Evolutionary conservation across 2,888 invertebrate species (phyloP), one percentile per base, ranked within the genome.

Genomic region (Hirtodrosophila duncani): DNA sequence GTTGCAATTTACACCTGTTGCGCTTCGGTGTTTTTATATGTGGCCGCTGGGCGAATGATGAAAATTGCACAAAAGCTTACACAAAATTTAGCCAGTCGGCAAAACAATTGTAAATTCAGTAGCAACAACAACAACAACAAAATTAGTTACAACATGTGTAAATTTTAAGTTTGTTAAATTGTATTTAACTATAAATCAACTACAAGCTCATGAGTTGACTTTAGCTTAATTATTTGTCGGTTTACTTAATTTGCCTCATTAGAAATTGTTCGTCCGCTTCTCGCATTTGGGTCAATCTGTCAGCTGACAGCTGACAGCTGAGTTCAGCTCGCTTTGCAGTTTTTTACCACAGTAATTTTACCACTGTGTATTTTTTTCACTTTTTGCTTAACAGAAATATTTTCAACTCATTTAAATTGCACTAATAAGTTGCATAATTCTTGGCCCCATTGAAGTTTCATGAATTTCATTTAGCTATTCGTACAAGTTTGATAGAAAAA

Each of bases 171-270:
- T 55, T 46, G 72, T 57, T 80, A 75, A 75, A 75, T 67, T 80
- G 81, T 81, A 75, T 75, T 81, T 75, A 75, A 75, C 81, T 75
- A 75, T 67, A 81, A 75, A 75, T 81, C 81, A 75, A 75, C 81
- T 75, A 81, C 65, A 63, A 71, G 77, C 77, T 75, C 79, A 81
- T 74, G 65, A 71, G 70, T 67, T 69, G 55, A 48, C 48, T 61
- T 71, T 71, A 80, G 62, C 71, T 77, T 80, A 72, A 72, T 72
- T 80, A 72, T 80, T 80, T 62, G 72, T 57, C 65, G n/a, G 64
- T 68, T 72, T 71, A 78, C 72, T 60, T 80, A 77, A 80, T 71
- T 72, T 71, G 78, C 56, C 72, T 67, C 78, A 72, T 72, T 72
- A 77, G 72, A 72, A 80, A 77, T 42, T 11, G 20, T 38, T 42